These are phyloP conservation scores for Dermochelys coriacea DNA, from an alignment of 2,797 vertebrate genomes.

Conservation along the genomic window DNA sequence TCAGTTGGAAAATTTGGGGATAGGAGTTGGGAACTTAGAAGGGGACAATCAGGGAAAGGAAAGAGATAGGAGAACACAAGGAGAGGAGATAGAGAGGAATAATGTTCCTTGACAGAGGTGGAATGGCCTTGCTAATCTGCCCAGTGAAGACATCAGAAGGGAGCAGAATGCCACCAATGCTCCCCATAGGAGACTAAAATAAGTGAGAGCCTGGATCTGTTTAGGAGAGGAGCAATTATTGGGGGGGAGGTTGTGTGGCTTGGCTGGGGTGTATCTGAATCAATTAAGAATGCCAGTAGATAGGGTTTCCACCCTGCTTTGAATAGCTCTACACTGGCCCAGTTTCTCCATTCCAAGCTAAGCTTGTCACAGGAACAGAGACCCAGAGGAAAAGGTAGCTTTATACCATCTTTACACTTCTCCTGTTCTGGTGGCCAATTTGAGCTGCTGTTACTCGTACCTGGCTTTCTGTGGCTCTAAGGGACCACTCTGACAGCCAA, in stretches of 20 bases:
- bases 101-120: neutral
- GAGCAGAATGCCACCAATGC: neutral
- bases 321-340: neutral
- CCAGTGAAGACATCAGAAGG: accelerated
- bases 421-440: neutral
- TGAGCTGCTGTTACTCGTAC: neutral
- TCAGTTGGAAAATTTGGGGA: neutral
- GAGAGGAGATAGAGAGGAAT: neutral
- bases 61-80: neutral
- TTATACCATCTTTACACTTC: accelerated
- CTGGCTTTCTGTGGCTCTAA: neutral
- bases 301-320: neutral
- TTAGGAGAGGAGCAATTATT: neutral
- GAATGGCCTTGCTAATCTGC: neutral
- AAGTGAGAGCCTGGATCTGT: neutral
- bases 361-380: accelerated
- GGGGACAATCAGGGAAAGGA: neutral
- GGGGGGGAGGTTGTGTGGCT: neutral
- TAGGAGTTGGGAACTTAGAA: neutral
- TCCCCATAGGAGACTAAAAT: accelerated
- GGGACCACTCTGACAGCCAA: neutral
- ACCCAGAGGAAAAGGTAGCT: neutral
- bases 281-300: neutral
- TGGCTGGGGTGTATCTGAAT: neutral
- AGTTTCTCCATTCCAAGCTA: neutral